Evolutionary conservation across 2,797 vertebrate genomes (phyloP), one percentile per base, ranked within the genome.

Genomic region (Siniperca undulata): DNA sequence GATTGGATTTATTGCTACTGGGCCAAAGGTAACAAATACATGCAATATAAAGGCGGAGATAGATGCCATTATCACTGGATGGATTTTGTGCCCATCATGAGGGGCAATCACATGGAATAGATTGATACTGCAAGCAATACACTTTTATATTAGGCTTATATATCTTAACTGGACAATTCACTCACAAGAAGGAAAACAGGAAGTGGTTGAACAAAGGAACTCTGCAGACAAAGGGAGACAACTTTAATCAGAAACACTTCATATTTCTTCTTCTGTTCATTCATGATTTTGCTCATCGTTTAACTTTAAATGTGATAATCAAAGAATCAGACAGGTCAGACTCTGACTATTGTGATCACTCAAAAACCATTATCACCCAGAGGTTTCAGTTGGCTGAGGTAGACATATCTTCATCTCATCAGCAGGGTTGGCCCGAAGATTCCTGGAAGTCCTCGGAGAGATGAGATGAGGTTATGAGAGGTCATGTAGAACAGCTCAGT

Each of bases 21-120:
- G 94, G 94, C 91, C 94, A 96, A 95, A 95, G 95, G 95, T 96
- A 96, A 95, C 93, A 96, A 94, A 96, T 94, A 95, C 94, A 95
- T 93, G 93, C 86, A 91, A 88, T 93, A 93, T 93, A 95, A 94
- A 88, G 83, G 90, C 78, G 85, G 93, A 94, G 93, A 93, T 92
- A 74, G 91, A 94, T 91, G 92, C 89, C 92, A 92, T 95, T 95
- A 95, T 94, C 89, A 84, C 91, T 90, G 91, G 87, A 95, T 94
- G 89, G 92, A 95, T 94, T 95, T 95, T 90, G 90, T 93, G 91
- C 88, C 93, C 91, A 95, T 94, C 92, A 93, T 84, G 86, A 93
- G 86, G 86, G 87, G 94, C 94, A 92, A 93, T 94, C 94, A 93
- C 87, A 94, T 68, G 94, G 93, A 96, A 96, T 95, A 95, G 92